A percentile compares a stretch with the other conserved stretches of the same genome.
Conservation (phyloP, 2,113 vertebrate genomes). For the Ariopsis seemanni region DNA sequence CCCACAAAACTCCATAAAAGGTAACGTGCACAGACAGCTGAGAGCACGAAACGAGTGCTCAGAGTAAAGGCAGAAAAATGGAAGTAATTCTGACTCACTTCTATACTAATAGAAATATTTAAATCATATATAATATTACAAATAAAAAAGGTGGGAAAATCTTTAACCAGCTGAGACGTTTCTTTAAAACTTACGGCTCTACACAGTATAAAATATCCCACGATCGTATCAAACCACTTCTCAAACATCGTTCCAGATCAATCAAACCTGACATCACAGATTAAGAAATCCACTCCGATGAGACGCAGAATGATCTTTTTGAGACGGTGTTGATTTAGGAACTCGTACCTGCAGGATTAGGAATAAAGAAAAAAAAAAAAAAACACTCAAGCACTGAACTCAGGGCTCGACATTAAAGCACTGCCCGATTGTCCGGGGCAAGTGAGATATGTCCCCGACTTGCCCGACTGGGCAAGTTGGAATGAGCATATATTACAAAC, state of each 20-base stretch:
- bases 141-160: too few species aligned
- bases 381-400: neutral
- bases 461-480: too few species aligned
- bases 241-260: neutral
- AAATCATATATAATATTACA: too few species aligned
- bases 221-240: too few species aligned
- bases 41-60: neutral
- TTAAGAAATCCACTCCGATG: neutral
- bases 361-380: neutral
- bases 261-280: neutral
- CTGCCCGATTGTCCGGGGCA: too few species aligned
- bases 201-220: neutral
- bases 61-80: neutral
- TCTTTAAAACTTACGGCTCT: neutral
- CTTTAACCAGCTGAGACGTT: too few species aligned
- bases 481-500: too few species aligned
- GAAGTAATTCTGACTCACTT: neutral
- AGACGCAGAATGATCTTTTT: neutral
- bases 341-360: neutral
- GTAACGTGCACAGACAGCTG: neutral
- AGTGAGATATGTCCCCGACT: too few species aligned
- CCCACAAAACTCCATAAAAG: constrained; percentile 2
- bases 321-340: neutral
- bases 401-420: too few species aligned
- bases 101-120: neutral